Evolutionary conservation across 2,888 invertebrate species (phyloP).

Genomic region (Aphodius sticticus): DNA sequence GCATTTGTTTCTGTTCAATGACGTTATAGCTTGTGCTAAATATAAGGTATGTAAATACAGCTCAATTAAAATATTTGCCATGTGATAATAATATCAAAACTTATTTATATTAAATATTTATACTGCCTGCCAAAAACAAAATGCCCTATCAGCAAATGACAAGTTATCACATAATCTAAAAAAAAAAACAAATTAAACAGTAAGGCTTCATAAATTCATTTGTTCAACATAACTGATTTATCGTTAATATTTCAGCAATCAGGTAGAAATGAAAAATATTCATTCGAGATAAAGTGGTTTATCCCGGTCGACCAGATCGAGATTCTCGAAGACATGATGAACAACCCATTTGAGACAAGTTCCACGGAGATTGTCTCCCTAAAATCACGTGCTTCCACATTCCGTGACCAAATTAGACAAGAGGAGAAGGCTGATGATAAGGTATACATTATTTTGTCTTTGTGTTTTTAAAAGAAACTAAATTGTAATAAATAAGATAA

Average conservation of each 20-base stretch:
- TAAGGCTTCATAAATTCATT: conserved; percentile 6
- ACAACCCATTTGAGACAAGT: conserved; percentile 76
- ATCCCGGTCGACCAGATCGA: conserved; percentile 85
- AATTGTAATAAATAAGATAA: conserved; percentile 18
- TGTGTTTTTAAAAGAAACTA: not conserved
- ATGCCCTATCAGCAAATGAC: too few species aligned
- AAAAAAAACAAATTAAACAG: not conserved
- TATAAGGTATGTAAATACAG: conserved; percentile 69
- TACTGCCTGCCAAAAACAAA: too few species aligned
- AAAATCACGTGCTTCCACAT: conserved; percentile 86
- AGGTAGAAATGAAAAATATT: conserved; percentile 86
- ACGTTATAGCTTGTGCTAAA: conserved; percentile 94
- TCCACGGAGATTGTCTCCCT: conserved; percentile 85
- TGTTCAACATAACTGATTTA: conserved; percentile 12
- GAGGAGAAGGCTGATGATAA: conserved; percentile 78
- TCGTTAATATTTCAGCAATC: conserved; percentile 62
- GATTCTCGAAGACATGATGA: conserved; percentile 73
- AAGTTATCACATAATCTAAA: too few species aligned
- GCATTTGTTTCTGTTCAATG: conserved; percentile 93
- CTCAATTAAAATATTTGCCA: not conserved
- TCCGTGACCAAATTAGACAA: conserved; percentile 83
- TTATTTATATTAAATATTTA: too few species aligned
- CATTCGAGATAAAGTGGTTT: conserved; percentile 94
- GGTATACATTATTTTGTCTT: conserved; percentile 52
- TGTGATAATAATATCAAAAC: too few species aligned